These are phyloP conservation scores for Phrynocephalus versicolor DNA, from an alignment of 2,113 vertebrate genomes.

Conservation along the genomic window DNA sequence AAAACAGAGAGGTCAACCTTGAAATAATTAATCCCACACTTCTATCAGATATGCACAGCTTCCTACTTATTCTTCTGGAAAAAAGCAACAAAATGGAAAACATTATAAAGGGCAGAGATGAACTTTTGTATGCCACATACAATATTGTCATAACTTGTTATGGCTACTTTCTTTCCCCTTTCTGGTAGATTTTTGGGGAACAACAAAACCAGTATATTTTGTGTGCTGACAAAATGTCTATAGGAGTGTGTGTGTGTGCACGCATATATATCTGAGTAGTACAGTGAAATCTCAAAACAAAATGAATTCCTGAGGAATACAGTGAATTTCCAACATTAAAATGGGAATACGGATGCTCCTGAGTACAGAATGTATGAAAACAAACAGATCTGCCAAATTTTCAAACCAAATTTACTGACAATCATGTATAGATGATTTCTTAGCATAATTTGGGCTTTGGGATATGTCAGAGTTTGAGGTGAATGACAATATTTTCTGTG, in stretches of 20 bases:
- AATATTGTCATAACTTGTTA: constrained; percentile 28
- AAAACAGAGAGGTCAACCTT: constrained; percentile 26
- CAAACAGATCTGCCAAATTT: background rate
- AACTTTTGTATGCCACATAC: constrained; percentile 2
- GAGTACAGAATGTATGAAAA: background rate
- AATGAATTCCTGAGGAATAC: background rate
- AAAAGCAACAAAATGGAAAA: constrained; percentile 47
- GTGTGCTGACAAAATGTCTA: constrained; percentile 19
- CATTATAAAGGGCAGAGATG: constrained; percentile 37
- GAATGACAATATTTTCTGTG: background rate
- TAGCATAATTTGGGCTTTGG: no score
- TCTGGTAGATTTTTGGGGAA: constrained; percentile 57
- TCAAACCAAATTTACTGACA: background rate
- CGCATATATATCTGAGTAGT: background rate
- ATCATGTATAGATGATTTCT: background rate
- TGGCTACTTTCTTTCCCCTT: constrained; percentile 49
- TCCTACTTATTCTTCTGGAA: constrained; percentile 33
- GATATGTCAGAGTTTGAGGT: background rate
- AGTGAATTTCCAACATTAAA: background rate
- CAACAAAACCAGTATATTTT: constrained; percentile 47
- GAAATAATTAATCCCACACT: constrained; percentile 53
- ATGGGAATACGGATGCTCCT: background rate
- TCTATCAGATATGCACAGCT: constrained; percentile 36
- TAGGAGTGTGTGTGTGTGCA: background rate
- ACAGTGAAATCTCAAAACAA: background rate